Evolutionary conservation across 1,140 invertebrate genomes (phyloP), one percentile per base, ranked within the genome.

Genomic region (Drosophila serrata): DNA sequence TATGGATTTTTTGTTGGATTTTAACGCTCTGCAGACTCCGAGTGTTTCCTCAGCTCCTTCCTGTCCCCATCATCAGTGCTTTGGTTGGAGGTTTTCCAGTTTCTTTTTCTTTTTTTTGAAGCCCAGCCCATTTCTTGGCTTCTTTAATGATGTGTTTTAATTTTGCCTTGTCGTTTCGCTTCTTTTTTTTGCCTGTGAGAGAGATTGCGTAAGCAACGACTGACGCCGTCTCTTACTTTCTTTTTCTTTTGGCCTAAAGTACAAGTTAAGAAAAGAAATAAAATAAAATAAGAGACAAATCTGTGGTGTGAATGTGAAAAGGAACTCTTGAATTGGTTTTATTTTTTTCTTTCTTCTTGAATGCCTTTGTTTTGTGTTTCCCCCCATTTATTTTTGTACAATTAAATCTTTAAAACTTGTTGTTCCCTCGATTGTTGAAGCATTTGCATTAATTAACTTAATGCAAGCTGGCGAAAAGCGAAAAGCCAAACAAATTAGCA

Each of bases 151-250:
- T 86, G 82, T 72, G 58, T 86, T 70, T 86, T 79, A 79, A 79
- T 82, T 79, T 87, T 64, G 75, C 48, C 39, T 69, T 33, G 46
- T 77, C 51, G 48, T 68, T 73, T 72, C 53, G 45, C 48, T 56
- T 48, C n/a, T 48, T 42, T 40, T 40, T 72, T 60, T 65, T 69
- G 58, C 55, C 37, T 40, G 42, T 9, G 51, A 5, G 4, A 5
- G 4, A 37, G 31, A 73, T 87, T 87, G 84, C 85, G 84, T 87
- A 88, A 87, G 84, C 82, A 43, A 27, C 69, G 51, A 15, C 77
- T 75, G 82, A 85, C 68, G 67, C 29, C 72, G 70, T 65, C 82
- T 90, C 77, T 90, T 88, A 88, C 85, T 88, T 88, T 88, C 85
- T 80, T 79, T 88, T 88, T 85, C 78, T 80, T 79, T 79, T 80